A percentile compares a stretch with the other conserved stretches of the same genome.
phyloP scores from a whole-genome alignment of 1,140 invertebrate genomes.

The Rhagoletis zephyria region DNA sequence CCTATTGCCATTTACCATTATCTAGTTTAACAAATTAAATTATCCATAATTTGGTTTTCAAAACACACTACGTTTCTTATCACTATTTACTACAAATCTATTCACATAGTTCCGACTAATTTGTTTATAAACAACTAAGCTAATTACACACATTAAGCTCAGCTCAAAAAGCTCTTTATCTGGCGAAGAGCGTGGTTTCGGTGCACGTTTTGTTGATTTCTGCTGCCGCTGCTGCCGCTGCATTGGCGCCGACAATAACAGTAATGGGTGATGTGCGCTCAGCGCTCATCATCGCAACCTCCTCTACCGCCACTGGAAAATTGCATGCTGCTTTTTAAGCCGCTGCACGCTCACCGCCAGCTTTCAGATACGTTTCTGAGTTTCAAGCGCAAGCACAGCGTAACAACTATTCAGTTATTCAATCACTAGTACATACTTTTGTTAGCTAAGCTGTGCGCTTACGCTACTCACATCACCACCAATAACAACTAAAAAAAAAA shows the following conservation, averaged over 20 bases:
- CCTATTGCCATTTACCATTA: too few relatives aligned
- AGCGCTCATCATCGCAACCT: neutral
- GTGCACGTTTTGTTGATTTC: neutral
- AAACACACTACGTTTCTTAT: neutral
- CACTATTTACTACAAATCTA: neutral
- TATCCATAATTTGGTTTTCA: too few relatives aligned
- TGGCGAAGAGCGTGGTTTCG: neutral
- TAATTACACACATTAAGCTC: neutral
- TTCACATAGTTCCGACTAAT: neutral
- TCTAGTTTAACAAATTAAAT: too few relatives aligned
- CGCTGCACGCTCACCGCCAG: slow-evolving; percentile 61
- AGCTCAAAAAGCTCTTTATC: neutral
- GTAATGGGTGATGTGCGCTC: neutral
- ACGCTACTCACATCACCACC: neutral
- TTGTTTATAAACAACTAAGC: slow-evolving; percentile 15
- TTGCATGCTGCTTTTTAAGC: slow-evolving; percentile 64
- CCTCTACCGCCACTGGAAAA: neutral
- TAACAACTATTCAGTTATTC: slow-evolving; percentile 57
- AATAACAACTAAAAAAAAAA: neutral
- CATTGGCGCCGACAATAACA: neutral
- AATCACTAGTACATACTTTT: neutral
- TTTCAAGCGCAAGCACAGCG: slow-evolving; percentile 20
- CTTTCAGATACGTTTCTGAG: slow-evolving; percentile 70
- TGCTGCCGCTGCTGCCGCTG: neutral
- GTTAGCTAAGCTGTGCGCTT: neutral